Conservation (phyloP, 2,888 invertebrate genomes). For the Macrosoma leucophasiata region DNA sequence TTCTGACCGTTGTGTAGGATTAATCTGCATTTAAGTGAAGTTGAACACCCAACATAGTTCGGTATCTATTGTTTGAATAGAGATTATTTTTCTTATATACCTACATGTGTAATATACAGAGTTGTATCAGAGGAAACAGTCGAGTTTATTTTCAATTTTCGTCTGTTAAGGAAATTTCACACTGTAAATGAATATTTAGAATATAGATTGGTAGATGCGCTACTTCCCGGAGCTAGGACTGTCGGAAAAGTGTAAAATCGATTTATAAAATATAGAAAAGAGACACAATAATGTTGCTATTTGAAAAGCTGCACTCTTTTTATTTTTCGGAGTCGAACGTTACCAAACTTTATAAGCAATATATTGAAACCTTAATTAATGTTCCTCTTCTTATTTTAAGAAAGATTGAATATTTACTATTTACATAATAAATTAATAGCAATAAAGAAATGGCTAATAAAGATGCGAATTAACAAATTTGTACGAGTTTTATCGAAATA, state of each 20-base stretch:
- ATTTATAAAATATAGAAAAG: constrained; percentile 28
- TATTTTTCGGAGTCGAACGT: constrained; percentile 62
- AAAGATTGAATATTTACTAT: constrained; percentile 76
- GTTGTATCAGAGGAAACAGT: constrained; percentile 32
- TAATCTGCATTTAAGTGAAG: constrained; percentile 30
- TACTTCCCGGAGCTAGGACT: constrained; percentile 63
- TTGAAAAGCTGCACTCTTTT: constrained; percentile 75
- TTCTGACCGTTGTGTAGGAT: constrained; percentile 13
- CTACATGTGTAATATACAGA: constrained; percentile 43
- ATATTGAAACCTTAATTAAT: constrained; percentile 72
- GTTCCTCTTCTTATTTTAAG: constrained; percentile 76
- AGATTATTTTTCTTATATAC: constrained; percentile 36
- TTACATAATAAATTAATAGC: constrained; percentile 68
- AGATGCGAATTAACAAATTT: constrained; percentile 69
- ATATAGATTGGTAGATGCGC: constrained; percentile 73
- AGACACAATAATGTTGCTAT: constrained; percentile 47
- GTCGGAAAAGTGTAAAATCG: constrained; percentile 43
- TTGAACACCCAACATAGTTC: constrained; percentile 33
- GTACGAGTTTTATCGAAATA: constrained; percentile 74
- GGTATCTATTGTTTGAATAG: constrained; percentile 34
- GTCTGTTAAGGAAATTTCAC: constrained; percentile 25
- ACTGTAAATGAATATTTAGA: constrained; percentile 57
- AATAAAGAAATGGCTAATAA: constrained; percentile 67
- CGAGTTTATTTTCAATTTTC: constrained; percentile 26
- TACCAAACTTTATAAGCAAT: constrained; percentile 71